A percentile compares a stretch with the other conserved stretches of the same genome.
Conservation (phyloP, 2,797 vertebrate genomes). For the Myotis myotis region DNA sequence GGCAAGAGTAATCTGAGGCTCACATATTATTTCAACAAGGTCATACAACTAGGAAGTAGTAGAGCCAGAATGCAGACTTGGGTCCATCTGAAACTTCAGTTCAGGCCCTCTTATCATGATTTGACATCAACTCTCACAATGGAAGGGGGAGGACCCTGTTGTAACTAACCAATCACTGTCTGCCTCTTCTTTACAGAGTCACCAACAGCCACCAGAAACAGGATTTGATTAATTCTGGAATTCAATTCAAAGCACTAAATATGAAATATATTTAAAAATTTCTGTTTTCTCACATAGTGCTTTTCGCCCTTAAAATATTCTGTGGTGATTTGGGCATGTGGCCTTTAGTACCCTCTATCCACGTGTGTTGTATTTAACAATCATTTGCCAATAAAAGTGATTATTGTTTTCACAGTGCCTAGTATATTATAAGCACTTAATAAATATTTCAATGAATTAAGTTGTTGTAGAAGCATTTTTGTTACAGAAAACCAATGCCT, state of each 20-base stretch:
- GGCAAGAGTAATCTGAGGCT: not conserved
- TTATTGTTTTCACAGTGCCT: not conserved
- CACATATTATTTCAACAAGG: not conserved
- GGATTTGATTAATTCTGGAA: not conserved
- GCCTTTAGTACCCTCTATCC: not conserved
- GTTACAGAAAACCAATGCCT: conserved; percentile 45
- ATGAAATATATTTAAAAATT: not conserved
- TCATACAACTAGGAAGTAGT: not conserved
- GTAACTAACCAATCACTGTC: not conserved
- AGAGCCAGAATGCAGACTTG: not conserved
- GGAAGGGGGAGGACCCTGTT: not conserved
- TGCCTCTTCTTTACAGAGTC: not conserved
- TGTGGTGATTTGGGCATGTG: not conserved
- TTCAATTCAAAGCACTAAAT: not conserved
- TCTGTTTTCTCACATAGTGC: not conserved
- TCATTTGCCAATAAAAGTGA: not conserved
- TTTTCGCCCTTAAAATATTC: conserved; percentile 28
- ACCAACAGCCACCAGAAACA: not conserved
- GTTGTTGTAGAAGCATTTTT: not conserved
- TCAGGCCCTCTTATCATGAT: not conserved
- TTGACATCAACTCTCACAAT: not conserved
- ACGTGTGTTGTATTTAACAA: not conserved
- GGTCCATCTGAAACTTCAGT: not conserved
- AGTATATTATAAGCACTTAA: not conserved
- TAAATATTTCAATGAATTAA: conserved; percentile 57